A percentile compares a stretch with the other conserved stretches of the same genome.
These are phyloP conservation scores for Podilymbus podiceps DNA, from an alignment of 2,113 vertebrate species.

Conservation along the genomic window DNA sequence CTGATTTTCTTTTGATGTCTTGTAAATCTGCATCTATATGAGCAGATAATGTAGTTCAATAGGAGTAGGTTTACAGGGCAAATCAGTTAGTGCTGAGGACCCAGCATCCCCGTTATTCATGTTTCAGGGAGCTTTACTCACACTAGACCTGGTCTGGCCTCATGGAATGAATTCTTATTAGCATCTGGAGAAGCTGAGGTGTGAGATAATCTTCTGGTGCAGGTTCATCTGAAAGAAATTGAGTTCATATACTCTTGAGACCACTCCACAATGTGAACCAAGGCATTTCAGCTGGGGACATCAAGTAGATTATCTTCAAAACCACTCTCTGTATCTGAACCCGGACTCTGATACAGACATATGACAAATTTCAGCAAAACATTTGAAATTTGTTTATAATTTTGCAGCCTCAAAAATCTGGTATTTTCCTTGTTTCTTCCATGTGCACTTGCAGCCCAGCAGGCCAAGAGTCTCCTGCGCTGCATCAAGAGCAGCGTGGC, in stretches of 20 bases:
- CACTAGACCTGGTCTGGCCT: background rate
- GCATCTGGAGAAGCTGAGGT: background rate
- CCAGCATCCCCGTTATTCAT: background rate
- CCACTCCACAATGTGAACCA: background rate
- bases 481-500: too few relatives aligned
- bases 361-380: background rate
- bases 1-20: background rate
- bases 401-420: background rate
- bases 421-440: background rate
- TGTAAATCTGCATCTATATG: background rate
- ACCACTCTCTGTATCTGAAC: background rate
- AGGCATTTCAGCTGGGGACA: background rate
- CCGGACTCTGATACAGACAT: background rate
- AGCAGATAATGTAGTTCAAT: background rate
- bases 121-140: background rate
- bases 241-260: background rate
- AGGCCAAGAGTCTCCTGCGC: too few relatives aligned
- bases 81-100: background rate
- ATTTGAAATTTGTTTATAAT: background rate
- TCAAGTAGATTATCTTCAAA: background rate
- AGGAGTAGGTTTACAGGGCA: background rate
- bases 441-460: too few relatives aligned
- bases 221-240: background rate
- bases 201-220: background rate
- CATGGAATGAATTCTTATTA: background rate